phyloP scores from a whole-genome alignment of 2,113 vertebrate genomes.

The Sminthopsis crassicaudata region DNA sequence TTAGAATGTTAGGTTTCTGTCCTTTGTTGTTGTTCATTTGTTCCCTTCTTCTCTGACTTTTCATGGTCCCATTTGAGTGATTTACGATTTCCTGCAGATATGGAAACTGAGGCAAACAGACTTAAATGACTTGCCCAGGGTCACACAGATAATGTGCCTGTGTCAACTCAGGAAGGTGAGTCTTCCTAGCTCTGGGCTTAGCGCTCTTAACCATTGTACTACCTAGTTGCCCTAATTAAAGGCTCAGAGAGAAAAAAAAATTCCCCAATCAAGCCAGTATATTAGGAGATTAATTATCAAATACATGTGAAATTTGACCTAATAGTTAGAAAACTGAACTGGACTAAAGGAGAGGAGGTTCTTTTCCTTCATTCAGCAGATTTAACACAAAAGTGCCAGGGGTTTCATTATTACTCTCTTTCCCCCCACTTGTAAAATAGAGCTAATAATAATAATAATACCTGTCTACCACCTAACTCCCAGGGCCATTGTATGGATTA shows the following conservation, averaged over 20 bases:
- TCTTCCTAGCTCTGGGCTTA: background rate
- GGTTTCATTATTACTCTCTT: conserved; percentile 30
- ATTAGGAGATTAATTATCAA: background rate
- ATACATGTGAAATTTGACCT: background rate
- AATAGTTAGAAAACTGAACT: background rate
- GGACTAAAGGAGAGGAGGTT: background rate
- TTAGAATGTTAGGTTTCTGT: background rate
- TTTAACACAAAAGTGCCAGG: background rate
- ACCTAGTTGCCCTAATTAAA: background rate
- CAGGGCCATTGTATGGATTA: conserved; percentile 32
- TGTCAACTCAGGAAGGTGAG: background rate
- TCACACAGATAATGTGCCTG: background rate
- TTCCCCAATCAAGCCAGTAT: background rate
- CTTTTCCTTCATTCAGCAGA: conserved; percentile 17
- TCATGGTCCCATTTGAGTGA: background rate
- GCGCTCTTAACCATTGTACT: background rate
- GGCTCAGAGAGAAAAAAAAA: background rate
- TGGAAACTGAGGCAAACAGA: background rate
- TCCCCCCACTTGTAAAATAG: conserved; percentile 24
- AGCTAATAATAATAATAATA: conserved; percentile 41
- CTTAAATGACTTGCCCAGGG: background rate
- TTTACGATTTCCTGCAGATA: background rate
- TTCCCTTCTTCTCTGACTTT: background rate
- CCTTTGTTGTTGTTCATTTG: background rate
- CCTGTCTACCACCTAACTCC: conserved; percentile 8